phyloP scores from a whole-genome alignment of 37 sponge, comb jelly and placozoan species.

The Cladorhizidae sp. region DNA sequence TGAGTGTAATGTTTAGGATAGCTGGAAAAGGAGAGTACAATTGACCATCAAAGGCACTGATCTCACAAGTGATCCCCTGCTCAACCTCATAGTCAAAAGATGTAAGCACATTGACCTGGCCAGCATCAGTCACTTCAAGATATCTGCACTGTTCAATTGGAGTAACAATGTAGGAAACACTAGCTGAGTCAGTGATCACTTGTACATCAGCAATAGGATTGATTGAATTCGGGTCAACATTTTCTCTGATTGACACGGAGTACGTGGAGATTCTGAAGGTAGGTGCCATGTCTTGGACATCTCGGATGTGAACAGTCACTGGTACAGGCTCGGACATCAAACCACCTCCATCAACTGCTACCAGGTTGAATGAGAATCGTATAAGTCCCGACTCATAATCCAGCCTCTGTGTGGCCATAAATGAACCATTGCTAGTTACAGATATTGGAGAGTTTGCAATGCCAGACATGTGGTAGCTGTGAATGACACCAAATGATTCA shows the following conservation, averaged over 20 bases:
- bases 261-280: conserved; percentile 23
- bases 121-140: conserved; percentile 19
- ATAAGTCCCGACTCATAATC: conserved; percentile 54
- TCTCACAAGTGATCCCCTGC: conserved; percentile 5
- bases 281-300: conserved; percentile 47
- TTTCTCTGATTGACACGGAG: conserved; percentile 38
- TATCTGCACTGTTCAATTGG: background rate
- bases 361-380: conserved; percentile 25
- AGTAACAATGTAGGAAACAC: background rate
- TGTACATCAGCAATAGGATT: conserved; percentile 20
- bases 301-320: conserved; percentile 27
- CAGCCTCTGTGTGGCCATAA: conserved; percentile 34
- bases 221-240: conserved; percentile 14
- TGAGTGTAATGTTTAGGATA: conserved; percentile 16
- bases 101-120: background rate
- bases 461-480: background rate
- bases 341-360: conserved; percentile 69
- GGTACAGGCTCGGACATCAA: conserved; percentile 16
- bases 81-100: conserved; percentile 51
- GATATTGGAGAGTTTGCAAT: conserved; percentile 22
- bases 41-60: conserved; percentile 37
- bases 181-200: conserved; percentile 16
- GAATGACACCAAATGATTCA: conserved; percentile 32
- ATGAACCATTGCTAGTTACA: conserved; percentile 31
- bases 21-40: conserved; percentile 37